Percentiles rank a stretch among this genome's conserved stretches.
phyloP scores from a whole-genome alignment of 2,113 vertebrate species.

The Cavia aperea region DNA sequence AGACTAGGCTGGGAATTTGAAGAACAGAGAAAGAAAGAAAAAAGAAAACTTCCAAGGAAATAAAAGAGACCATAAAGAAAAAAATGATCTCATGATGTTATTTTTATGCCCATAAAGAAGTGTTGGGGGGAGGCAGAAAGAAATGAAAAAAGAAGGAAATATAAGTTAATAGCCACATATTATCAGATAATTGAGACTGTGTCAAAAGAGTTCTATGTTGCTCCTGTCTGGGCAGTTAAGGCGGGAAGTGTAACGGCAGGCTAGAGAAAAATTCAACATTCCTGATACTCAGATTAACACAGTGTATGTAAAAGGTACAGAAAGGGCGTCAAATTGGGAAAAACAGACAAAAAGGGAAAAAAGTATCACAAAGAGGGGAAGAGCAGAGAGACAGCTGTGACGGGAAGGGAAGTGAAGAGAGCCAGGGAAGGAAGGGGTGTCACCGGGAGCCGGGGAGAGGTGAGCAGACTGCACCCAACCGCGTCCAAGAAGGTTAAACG shows the following conservation, averaged over 20 bases:
- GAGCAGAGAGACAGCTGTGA: background rate
- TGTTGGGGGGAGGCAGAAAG: background rate
- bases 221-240: background rate
- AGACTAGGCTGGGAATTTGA: background rate
- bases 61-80: background rate
- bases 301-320: background rate
- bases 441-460: background rate
- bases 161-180: background rate
- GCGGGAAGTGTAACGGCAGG: background rate
- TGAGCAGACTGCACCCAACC: background rate
- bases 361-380: background rate
- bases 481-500: background rate
- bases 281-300: background rate
- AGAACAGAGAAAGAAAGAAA: background rate
- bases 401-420: background rate
- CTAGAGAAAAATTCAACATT: background rate
- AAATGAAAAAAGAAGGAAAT: background rate
- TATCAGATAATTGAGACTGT: background rate
- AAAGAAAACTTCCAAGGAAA: background rate
- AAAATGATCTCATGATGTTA: background rate
- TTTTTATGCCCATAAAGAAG: background rate
- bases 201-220: background rate
- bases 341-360: background rate
- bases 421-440: background rate
- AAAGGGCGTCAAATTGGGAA: background rate